These are phyloP conservation scores for Chunga burmeisteri DNA, from an alignment of 2,113 vertebrate species.

Conservation along the genomic window DNA sequence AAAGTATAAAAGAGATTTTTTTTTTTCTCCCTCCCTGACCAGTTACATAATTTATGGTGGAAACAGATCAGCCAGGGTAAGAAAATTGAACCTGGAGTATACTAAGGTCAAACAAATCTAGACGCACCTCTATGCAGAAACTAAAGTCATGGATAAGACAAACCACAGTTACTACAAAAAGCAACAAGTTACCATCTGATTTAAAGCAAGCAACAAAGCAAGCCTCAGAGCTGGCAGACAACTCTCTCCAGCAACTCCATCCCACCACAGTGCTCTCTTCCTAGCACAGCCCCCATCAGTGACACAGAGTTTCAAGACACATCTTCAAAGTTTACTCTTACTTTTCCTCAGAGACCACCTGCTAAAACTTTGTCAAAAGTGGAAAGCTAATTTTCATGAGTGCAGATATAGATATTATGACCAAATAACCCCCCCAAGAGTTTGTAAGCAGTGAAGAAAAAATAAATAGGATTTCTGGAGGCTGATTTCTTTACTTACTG, in stretches of 20 bases:
- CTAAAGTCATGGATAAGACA: not conserved
- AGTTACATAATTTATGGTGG: not conserved
- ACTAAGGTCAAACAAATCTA: not conserved
- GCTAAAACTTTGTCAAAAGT: not conserved
- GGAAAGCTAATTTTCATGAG: not conserved
- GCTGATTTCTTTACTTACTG: not conserved
- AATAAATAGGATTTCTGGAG: not conserved
- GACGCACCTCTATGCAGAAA: not conserved
- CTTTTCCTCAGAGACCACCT: not conserved
- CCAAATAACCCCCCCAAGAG: not conserved
- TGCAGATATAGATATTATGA: not conserved
- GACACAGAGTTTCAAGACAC: not conserved
- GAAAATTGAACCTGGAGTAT: not conserved
- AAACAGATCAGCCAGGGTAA: not conserved
- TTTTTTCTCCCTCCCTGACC: rapidly evolving
- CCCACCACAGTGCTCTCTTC: not conserved
- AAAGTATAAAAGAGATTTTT: too few species aligned
- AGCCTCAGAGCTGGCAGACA: not conserved
- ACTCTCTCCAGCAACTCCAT: not conserved
- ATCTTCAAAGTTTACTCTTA: not conserved
- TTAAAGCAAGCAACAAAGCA: not conserved
- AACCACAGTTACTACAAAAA: not conserved
- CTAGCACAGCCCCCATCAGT: not conserved
- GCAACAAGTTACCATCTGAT: not conserved
- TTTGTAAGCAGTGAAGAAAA: not conserved